Evolutionary conservation across 2,888 invertebrate genomes (phyloP), one percentile per base, ranked within the genome.

Genomic region (Conchocele bisecta): DNA sequence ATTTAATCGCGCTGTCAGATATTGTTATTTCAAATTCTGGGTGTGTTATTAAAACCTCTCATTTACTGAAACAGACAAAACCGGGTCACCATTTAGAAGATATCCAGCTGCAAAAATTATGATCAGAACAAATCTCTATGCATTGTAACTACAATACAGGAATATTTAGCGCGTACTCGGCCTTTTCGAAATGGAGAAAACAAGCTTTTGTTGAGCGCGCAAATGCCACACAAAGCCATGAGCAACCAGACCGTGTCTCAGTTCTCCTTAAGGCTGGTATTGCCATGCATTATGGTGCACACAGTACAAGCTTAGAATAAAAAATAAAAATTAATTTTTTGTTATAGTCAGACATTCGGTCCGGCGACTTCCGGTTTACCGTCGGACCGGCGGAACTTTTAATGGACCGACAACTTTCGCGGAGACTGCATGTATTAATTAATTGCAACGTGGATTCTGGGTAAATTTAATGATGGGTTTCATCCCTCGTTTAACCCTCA

Each of bases 11-110:
- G 29, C 26, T 63, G 6, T 26, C 29, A 20, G 64, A 76, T 35
- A 46, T 69, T 2, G n/a, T n/a, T 24, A n/a, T 33, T 7, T 22
- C 20, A 11, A 51, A 53, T 13, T 24, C 56, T 22, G 37, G 17
- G 13, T 9, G 61, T n/a, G 26, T 31, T 37, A 64, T 77, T n/a
- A n/a, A 35, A 15, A 48, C 64, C 3, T 60, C 57, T 9, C 68
- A 65, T 33, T 13, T 77, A 33, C 37, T 72, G 15, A 76, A 76
- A 58, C 33, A 37, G 24, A 61, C 70, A 11, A 56, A 44, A 15
- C 73, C 71, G 7, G 64, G 61, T 7, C 31, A 29, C 29, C 70
- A 73, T 44, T 13, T 59, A 24, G 20, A 39, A 17, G 56, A 41
- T 15, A 37, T 70, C n/a, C n/a, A 41, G 17, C 56, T 75, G 2